These are phyloP conservation scores for Hapalemur alaotrensis DNA, from an alignment of 2,797 vertebrate species.

Conservation along the genomic window DNA sequence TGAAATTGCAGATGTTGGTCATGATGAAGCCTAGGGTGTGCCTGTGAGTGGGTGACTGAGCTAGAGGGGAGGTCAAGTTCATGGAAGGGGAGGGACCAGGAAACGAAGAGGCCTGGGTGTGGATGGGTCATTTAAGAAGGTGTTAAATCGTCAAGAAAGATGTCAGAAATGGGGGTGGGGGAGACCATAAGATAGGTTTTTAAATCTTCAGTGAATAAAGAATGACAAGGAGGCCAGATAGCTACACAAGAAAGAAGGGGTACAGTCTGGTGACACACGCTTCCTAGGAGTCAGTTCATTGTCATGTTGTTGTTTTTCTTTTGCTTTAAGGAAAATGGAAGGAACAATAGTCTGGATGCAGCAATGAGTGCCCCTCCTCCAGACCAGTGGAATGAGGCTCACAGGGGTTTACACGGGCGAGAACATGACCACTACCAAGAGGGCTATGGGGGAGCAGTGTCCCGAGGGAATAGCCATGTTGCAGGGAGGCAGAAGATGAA, in stretches of 20 bases:
- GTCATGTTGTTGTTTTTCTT: background rate
- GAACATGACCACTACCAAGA: background rate
- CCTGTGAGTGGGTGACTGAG: background rate
- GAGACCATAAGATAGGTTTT: background rate
- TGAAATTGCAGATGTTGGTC: background rate
- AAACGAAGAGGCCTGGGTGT: background rate
- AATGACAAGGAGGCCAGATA: background rate
- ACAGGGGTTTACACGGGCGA: background rate
- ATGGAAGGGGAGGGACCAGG: background rate
- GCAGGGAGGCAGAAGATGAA: background rate
- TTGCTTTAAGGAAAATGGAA: background rate
- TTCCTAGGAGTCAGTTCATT: background rate
- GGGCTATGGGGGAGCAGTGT: background rate
- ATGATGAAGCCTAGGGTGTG: background rate
- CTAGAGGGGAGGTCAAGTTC: too few relatives aligned
- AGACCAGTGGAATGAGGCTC: background rate
- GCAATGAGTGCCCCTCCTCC: background rate
- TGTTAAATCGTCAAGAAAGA: background rate
- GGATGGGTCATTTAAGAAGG: background rate
- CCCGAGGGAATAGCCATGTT: background rate
- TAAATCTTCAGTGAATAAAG: background rate
- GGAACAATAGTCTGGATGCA: background rate
- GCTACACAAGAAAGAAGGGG: background rate
- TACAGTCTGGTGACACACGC: background rate
- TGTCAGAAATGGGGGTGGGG: background rate